Percentiles rank a stretch among this genome's conserved stretches.
phyloP scores from a whole-genome alignment of 2,113 vertebrate genomes.

The Progne subis region DNA sequence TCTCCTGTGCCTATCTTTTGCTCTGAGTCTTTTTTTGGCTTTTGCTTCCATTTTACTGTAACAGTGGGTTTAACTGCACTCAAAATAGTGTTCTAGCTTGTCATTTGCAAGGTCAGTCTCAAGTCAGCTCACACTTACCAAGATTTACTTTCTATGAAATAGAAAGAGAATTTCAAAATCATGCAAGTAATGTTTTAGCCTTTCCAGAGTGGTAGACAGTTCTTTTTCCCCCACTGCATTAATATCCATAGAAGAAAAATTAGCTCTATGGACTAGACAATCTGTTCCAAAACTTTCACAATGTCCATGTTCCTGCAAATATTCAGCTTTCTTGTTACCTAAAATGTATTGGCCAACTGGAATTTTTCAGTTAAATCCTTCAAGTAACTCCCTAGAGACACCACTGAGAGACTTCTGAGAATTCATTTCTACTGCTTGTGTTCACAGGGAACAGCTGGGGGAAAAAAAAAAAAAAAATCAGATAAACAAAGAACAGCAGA shows the following conservation, averaged over 20 bases:
- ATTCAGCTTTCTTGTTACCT: not conserved
- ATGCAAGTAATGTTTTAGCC: not conserved
- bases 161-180: not conserved
- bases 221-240: not conserved
- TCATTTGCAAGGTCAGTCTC: not conserved
- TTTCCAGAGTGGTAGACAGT: not conserved
- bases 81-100: not conserved
- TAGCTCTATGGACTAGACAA: not conserved
- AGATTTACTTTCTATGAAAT: not conserved
- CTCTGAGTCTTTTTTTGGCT: not conserved
- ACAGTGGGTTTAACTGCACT: not conserved
- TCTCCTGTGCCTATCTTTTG: not conserved
- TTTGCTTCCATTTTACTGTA: not conserved
- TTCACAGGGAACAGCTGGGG: not conserved
- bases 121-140: not conserved
- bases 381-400: not conserved
- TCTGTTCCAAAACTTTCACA: not conserved
- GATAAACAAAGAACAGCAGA: not conserved
- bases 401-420: conserved; percentile 1
- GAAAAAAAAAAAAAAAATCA: not conserved
- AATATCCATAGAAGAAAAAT: not conserved
- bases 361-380: conserved; percentile 13
- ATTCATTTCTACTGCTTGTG: not conserved
- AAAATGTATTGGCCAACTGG: not conserved
- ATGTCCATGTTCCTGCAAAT: not conserved